Conservation (phyloP, 2,888 invertebrate genomes). For the Auanema freiburgensis region DNA sequence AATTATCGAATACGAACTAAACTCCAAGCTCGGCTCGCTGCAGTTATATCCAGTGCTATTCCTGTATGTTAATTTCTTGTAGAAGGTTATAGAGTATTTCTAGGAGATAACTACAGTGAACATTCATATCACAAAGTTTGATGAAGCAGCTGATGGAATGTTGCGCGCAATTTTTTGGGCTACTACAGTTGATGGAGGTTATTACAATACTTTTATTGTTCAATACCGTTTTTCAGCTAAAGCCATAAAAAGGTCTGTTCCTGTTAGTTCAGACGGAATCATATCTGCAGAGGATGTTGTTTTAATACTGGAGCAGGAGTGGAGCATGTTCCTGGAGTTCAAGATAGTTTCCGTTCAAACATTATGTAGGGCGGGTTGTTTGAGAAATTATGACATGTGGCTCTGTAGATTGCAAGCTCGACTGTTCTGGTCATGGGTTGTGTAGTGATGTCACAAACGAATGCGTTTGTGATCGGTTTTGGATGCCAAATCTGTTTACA, state of each 20-base stretch:
- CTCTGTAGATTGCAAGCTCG: slow-evolving; percentile 29
- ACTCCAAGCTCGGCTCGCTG: slow-evolving; percentile 23
- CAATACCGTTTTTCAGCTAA: background rate
- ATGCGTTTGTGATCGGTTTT: slow-evolving; percentile 33
- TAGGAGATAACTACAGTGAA: slow-evolving; percentile 12
- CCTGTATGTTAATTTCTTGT: background rate
- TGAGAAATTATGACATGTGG: slow-evolving; percentile 1
- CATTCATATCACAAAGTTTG: slow-evolving; percentile 8
- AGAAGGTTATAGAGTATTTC: background rate
- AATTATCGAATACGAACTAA: slow-evolving; percentile 25
- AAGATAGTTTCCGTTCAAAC: slow-evolving; percentile 23
- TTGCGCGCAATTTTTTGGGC: slow-evolving; percentile 6
- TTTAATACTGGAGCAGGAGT: slow-evolving; percentile 25
- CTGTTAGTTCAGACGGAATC: slow-evolving; percentile 6
- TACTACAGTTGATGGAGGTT: background rate
- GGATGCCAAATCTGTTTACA: slow-evolving; percentile 30
- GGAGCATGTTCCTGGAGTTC: slow-evolving; percentile 28
- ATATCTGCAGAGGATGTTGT: slow-evolving; percentile 19
- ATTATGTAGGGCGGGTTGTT: slow-evolving; percentile 6
- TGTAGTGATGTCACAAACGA: slow-evolving; percentile 33
- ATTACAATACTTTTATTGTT: background rate
- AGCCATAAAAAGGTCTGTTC: slow-evolving; percentile 3
- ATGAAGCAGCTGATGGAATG: slow-evolving; percentile 13
- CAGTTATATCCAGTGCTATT: slow-evolving; percentile 26
- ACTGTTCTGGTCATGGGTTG: slow-evolving; percentile 31